These are phyloP conservation scores for Moxostoma hubbsi DNA, from an alignment of 2,797 vertebrate species.

Conservation along the genomic window DNA sequence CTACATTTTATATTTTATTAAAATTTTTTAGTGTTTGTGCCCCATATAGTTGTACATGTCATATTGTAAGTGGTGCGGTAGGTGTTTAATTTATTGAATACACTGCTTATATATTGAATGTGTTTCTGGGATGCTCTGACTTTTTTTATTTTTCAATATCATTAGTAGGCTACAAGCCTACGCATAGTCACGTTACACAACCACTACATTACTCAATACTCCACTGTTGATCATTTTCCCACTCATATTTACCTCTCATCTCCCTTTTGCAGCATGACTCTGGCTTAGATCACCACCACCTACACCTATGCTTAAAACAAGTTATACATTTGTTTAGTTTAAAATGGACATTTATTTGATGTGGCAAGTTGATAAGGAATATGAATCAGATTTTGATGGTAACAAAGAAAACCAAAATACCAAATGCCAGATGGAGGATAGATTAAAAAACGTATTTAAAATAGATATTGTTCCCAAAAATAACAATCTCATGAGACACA, in stretches of 20 bases:
- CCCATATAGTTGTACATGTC: too few relatives aligned
- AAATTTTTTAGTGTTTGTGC: too few relatives aligned
- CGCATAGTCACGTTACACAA: neutral
- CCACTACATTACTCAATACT: neutral
- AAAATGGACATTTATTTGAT: neutral
- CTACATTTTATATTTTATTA: too few relatives aligned
- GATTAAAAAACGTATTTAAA: neutral
- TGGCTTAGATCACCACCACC: slow-evolving; percentile 11
- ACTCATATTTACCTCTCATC: slow-evolving; percentile 16
- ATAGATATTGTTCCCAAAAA: neutral
- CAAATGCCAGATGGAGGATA: neutral
- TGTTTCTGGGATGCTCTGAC: too few relatives aligned
- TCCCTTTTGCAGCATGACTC: neutral
- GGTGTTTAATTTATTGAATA: too few relatives aligned
- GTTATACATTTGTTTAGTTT: neutral
- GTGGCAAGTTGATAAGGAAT: neutral
- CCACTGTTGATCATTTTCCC: slow-evolving; percentile 2
- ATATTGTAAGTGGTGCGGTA: too few relatives aligned
- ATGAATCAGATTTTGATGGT: neutral
- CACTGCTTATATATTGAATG: neutral
- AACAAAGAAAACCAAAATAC: neutral
- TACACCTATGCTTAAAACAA: neutral
- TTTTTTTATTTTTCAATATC: too few relatives aligned
- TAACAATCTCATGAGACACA: neutral
- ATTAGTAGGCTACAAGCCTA: too few relatives aligned